Conservation (phyloP, 1,140 invertebrate genomes). For the Anastatus disparis region DNA sequence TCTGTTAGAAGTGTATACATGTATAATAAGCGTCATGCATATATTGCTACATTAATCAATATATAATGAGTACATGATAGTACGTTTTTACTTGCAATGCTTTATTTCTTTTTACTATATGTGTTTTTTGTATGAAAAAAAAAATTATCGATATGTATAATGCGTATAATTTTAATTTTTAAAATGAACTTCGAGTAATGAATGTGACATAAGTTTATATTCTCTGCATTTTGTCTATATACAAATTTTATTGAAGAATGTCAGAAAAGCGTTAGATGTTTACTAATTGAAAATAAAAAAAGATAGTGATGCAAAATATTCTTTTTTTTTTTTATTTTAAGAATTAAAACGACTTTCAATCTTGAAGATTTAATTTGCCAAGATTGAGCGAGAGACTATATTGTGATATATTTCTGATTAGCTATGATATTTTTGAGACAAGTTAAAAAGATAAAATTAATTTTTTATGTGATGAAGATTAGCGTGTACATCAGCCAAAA, state of each 20-base stretch:
- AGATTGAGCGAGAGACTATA: background rate
- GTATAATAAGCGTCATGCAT: background rate
- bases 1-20: constrained; percentile 10
- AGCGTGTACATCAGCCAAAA: background rate
- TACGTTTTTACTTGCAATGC: background rate
- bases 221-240: background rate
- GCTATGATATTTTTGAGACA: background rate
- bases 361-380: background rate
- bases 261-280: background rate
- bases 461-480: background rate
- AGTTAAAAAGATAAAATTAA: background rate
- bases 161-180: background rate
- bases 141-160: background rate
- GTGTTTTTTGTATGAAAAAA: background rate
- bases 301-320: background rate
- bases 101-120: background rate
- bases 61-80: background rate
- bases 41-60: background rate
- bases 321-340: constrained; percentile 1
- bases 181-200: background rate
- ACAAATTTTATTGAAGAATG: background rate
- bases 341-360: background rate
- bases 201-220: background rate
- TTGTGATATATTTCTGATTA: constrained; percentile 11
- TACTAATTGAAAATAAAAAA: constrained; percentile 2